phyloP scores from a whole-genome alignment of 2,113 vertebrate genomes.

The Dipodomys spectabilis region DNA sequence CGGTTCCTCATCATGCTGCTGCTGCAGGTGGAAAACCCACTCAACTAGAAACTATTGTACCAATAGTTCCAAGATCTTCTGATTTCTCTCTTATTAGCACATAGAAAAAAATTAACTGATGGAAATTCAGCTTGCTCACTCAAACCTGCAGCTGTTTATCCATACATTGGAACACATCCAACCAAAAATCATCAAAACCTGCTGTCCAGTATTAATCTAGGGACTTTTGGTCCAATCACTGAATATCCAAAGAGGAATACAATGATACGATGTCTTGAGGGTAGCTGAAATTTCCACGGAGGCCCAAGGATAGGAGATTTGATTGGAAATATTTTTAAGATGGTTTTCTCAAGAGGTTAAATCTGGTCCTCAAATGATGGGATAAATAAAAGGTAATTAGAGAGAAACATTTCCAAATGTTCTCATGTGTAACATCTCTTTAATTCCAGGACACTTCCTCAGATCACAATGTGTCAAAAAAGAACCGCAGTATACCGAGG shows the following conservation, averaged over 20 bases:
- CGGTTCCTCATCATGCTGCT: not conserved
- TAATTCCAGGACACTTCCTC: not conserved
- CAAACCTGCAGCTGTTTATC: not conserved
- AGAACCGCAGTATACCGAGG: not conserved
- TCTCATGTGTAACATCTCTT: not conserved
- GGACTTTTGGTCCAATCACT: not conserved
- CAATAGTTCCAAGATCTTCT: constrained; percentile 9
- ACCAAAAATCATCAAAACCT: not conserved
- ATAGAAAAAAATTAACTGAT: not conserved
- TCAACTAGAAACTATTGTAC: not conserved
- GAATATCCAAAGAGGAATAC: not conserved
- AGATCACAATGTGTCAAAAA: not conserved
- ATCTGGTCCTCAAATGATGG: not conserved
- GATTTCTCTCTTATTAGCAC: not conserved
- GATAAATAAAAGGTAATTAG: not conserved
- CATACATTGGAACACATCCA: not conserved
- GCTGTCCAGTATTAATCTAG: not conserved
- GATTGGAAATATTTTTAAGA: constrained; percentile 9
- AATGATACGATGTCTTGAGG: not conserved
- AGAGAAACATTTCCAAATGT: not conserved
- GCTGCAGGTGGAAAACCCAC: not conserved
- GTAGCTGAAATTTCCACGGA: not conserved
- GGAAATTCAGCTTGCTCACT: constrained; percentile 16
- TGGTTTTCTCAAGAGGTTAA: not conserved
- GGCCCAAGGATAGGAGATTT: not conserved